Evolutionary conservation across 92 coral and sea anemone genomes (phyloP), one percentile per base, ranked within the genome.

Genomic region (Actinernus sp.): DNA sequence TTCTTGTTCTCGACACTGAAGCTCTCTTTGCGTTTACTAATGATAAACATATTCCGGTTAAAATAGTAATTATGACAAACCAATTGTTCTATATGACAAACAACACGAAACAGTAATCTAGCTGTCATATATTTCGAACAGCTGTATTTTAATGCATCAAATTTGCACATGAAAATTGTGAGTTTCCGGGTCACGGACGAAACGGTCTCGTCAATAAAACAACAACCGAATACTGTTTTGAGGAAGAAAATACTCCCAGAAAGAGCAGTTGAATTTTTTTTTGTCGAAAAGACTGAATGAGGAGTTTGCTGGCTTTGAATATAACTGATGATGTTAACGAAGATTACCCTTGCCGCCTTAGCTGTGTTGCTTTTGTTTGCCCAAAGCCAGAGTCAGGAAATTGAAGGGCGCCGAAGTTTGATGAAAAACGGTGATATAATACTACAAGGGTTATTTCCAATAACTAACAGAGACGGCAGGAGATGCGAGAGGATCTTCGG

Each of bases 391-490:
- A 14, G 41, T 36, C 41, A 36, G 7, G 41, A 14, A 36, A 36
- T 7, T 7, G 41, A 36, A 36, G 56, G 12, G n/a, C 61, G 43
- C 5, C 46, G 52, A 36, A 44, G 72, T 52, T 21, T 71, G 26
- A 52, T 55, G 40, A 69, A 76, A 69, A 56, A 85, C 1, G 98
- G 98, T 19, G 79, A 88, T 30, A 14, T 91, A 19, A 58, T 91
- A 37, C 43, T 94, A 0, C 76, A 91, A 58, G 96, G 95, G 0
- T 59, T 94, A 24, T 84, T 94, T 11, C 96, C 98, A 6, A 64
- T 94, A 25, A 91, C 97, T 1, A 74, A 39, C 28, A 70, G 55
- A 19, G 86, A 87, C 3, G 86, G 74, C 1, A 63, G 71, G 27
- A 65, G 48, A 16, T 89, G 99, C 39, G 65, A 84, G 3, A 70